phyloP scores from a whole-genome alignment of 1,140 invertebrate species.

The Cydia amplana region DNA sequence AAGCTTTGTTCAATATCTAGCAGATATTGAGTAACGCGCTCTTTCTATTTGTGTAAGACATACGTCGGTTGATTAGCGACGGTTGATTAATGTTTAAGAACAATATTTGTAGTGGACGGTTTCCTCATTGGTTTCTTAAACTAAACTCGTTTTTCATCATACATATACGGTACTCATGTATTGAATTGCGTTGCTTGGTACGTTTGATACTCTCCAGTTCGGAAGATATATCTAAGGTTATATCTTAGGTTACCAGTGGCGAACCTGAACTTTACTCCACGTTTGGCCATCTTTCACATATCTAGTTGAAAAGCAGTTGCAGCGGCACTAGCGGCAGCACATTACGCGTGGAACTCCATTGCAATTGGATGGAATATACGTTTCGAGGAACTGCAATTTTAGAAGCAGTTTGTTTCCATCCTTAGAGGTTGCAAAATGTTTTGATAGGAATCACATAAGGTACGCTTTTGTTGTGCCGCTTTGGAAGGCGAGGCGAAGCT shows the following conservation, averaged over 20 bases:
- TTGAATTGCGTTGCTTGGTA: too few species aligned
- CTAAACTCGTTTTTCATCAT: not conserved
- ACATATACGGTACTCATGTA: not conserved
- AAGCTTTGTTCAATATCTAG: not conserved
- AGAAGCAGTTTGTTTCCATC: not conserved
- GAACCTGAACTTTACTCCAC: too few species aligned
- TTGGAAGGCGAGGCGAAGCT: conserved; percentile 36
- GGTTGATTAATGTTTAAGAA: conserved; percentile 5
- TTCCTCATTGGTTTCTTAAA: not conserved
- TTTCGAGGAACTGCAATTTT: not conserved
- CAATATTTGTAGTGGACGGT: not conserved
- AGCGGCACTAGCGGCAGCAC: too few species aligned
- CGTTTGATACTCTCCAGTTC: too few species aligned
- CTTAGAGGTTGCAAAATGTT: not conserved
- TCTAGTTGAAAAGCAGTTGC: too few species aligned
- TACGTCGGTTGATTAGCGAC: conserved; percentile 2
- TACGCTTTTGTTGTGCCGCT: not conserved
- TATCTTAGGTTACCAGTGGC: too few species aligned
- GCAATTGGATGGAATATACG: too few species aligned
- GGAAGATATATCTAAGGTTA: too few species aligned
- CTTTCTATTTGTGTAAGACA: conserved; percentile 19
- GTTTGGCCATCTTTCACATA: too few species aligned
- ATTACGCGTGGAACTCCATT: too few species aligned
- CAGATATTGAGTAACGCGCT: conserved; percentile 20
- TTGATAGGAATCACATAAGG: conserved; percentile 4